These are phyloP conservation scores for Halcyon badia DNA, from an alignment of 2,797 vertebrate genomes.

Conservation along the genomic window DNA sequence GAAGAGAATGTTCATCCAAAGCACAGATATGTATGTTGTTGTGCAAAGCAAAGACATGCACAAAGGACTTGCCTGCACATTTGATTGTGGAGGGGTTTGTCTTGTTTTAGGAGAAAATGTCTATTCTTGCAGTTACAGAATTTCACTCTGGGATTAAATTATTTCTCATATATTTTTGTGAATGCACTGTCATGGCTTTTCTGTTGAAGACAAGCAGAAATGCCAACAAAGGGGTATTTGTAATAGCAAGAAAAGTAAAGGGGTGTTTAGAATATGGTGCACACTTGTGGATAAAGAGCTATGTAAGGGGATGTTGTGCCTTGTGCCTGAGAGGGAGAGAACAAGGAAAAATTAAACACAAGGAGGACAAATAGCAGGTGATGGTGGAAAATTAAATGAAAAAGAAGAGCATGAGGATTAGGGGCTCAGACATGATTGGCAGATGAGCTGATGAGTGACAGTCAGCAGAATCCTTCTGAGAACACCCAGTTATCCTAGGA, in stretches of 20 bases:
- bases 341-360: neutral
- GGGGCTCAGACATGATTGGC: neutral
- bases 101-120: neutral
- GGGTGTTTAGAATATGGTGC: neutral
- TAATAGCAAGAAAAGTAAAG: neutral
- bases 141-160: neutral
- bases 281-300: neutral
- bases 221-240: fast-evolving
- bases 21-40: neutral
- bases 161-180: neutral
- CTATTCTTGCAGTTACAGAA: neutral
- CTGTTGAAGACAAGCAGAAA: neutral
- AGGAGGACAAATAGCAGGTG: neutral
- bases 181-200: neutral
- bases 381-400: neutral
- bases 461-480: neutral
- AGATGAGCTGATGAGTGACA: neutral
- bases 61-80: neutral
- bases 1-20: neutral
- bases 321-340: neutral
- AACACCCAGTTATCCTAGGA: neutral
- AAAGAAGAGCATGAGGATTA: neutral
- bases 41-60: neutral
- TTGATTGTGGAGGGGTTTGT: neutral
- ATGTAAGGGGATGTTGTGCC: neutral